Evolutionary conservation across 2,888 invertebrate genomes (phyloP).

Genomic region (Xestia rhomboidea): DNA sequence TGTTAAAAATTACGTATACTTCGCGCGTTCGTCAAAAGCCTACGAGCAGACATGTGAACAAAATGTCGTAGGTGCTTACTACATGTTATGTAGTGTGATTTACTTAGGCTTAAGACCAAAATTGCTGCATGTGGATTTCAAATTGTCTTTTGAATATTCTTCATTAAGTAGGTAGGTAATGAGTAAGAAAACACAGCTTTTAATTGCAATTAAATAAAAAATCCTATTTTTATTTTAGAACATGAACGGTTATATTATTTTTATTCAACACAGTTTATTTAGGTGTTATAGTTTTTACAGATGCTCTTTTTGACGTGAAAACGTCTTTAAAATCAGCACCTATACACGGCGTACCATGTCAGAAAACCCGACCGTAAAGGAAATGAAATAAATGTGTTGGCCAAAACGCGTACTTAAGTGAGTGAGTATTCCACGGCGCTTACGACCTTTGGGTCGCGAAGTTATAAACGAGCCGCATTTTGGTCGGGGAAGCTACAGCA

Average conservation of each 20-base stretch:
- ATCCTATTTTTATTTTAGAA: neutral
- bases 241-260: neutral
- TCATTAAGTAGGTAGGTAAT: neutral
- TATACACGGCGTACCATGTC: too few species aligned
- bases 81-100: constrained; percentile 6
- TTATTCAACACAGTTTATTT: neutral
- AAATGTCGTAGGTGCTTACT: constrained; percentile 15
- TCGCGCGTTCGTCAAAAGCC: neutral
- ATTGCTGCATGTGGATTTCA: neutral
- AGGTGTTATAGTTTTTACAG: neutral
- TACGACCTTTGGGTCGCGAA: too few species aligned
- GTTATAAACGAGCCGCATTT: too few species aligned
- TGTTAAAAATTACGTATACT: neutral
- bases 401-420: too few species aligned
- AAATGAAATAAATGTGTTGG: too few species aligned
- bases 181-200: neutral
- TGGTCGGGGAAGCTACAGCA: neutral
- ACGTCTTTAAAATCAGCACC: too few species aligned
- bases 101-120: neutral
- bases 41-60: constrained; percentile 15
- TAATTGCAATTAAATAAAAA: too few species aligned
- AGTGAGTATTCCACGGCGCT: too few species aligned
- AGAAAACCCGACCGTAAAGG: too few species aligned
- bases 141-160: constrained; percentile 7
- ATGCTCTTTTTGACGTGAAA: too few species aligned